Conservation (phyloP, 2,797 vertebrate genomes). For the Xenops minutus region DNA sequence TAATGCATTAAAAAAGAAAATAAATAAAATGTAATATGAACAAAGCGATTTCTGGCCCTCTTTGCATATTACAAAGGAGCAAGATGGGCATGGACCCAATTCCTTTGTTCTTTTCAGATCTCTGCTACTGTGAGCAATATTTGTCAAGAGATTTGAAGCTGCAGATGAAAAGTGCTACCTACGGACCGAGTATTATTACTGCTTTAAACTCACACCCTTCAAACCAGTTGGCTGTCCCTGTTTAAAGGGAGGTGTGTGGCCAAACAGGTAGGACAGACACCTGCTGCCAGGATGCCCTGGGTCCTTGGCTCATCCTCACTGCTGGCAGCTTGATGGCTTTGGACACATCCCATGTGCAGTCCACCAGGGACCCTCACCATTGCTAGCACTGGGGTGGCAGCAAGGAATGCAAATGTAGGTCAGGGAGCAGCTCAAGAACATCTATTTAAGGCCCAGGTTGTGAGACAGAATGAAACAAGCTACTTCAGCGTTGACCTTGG, state of each 20-base stretch:
- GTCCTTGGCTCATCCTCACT: not conserved
- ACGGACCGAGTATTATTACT: not conserved
- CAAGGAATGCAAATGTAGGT: not conserved
- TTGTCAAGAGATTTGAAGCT: constrained; percentile 56
- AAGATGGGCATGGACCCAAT: constrained; percentile 60
- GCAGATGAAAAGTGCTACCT: constrained; percentile 62
- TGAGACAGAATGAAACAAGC: not conserved
- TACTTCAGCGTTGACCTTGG: not conserved
- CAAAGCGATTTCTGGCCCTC: constrained; percentile 56
- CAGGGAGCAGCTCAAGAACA: not conserved
- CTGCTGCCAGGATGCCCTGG: not conserved
- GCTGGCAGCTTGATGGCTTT: not conserved
- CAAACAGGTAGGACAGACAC: constrained; percentile 34
- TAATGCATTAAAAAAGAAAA: constrained; percentile 43
- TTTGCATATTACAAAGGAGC: constrained; percentile 65
- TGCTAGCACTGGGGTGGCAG: not conserved
- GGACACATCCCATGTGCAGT: not conserved
- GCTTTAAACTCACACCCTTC: constrained; percentile 39
- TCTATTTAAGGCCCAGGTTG: not conserved
- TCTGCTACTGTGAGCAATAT: constrained; percentile 46
- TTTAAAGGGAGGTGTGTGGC: not conserved
- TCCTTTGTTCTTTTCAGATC: constrained; percentile 66
- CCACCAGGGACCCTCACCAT: rapidly evolving
- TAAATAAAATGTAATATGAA: constrained; percentile 29
- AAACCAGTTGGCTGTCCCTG: constrained; percentile 12